Percentiles rank a stretch among this genome's conserved stretches.
These are phyloP conservation scores for Motacilla alba DNA, from an alignment of 2,113 vertebrate species.

Conservation along the genomic window DNA sequence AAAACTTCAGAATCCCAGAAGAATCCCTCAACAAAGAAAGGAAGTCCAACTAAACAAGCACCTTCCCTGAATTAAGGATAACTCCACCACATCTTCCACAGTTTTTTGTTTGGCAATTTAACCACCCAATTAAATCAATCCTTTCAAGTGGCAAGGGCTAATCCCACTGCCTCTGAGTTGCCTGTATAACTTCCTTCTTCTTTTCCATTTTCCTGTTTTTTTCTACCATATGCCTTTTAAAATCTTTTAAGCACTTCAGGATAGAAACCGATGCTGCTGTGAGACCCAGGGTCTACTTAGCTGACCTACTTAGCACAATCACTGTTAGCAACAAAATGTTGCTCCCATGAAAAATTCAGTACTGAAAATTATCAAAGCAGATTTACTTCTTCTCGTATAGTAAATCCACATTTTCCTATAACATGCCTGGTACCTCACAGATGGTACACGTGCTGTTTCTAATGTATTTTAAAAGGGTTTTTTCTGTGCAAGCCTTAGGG, in stretches of 20 bases:
- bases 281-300: not conserved
- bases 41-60: not conserved
- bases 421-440: not conserved
- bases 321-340: not conserved
- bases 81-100: not conserved
- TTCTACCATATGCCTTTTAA: not conserved
- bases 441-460: not conserved
- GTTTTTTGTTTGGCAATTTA: not conserved
- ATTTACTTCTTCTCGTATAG: not conserved
- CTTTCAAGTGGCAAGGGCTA: not conserved
- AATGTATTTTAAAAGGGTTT: not conserved
- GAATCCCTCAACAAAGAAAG: not conserved
- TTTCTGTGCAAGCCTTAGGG: not conserved
- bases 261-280: not conserved
- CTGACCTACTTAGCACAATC: conserved; percentile 27
- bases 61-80: not conserved
- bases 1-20: not conserved
- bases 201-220: not conserved
- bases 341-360: not conserved
- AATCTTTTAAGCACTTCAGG: not conserved
- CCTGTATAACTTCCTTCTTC: not conserved
- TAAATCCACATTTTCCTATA: not conserved
- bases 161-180: not conserved
- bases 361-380: not conserved
- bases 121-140: not conserved